Conservation (phyloP, 2,113 vertebrate species). For the Crotalus helleri region DNA sequence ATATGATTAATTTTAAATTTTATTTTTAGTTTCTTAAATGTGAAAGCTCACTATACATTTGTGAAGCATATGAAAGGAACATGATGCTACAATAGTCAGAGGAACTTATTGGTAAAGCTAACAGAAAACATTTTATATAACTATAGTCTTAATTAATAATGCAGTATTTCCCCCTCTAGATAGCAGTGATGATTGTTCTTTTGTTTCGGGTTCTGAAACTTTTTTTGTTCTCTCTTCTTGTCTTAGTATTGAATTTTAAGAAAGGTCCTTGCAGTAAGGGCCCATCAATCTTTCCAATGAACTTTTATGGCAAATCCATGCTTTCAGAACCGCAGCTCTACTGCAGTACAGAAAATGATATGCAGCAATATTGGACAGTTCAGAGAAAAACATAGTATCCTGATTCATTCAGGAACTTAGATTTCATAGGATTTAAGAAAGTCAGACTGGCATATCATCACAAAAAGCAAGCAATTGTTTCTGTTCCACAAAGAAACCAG, state of each 20-base stretch:
- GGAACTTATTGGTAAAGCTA: background rate
- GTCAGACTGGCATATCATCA: background rate
- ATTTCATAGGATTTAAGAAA: constrained; percentile 25
- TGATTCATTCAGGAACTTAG: background rate
- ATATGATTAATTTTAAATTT: constrained; percentile 31
- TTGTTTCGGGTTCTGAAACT: constrained; percentile 54
- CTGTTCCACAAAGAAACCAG: background rate
- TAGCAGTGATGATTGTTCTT: constrained; percentile 3
- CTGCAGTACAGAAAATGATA: constrained; percentile 46
- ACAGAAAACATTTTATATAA: background rate
- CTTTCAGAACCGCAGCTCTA: constrained; percentile 42
- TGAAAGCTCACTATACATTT: constrained; percentile 32
- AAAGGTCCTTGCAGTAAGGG: constrained; percentile 30
- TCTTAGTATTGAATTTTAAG: constrained; percentile 47
- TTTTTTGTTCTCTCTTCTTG: background rate
- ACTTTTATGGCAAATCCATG: constrained; percentile 26
- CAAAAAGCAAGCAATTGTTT: background rate
- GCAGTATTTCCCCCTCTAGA: constrained; percentile 12
- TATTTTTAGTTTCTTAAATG: constrained; percentile 24
- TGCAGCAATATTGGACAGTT: constrained; percentile 23
- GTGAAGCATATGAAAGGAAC: background rate
- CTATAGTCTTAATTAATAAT: constrained; percentile 25
- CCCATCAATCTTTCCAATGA: constrained; percentile 45
- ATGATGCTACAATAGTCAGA: background rate
- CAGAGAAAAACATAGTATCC: background rate